Conservation (phyloP, 2,113 vertebrate genomes). For the Apteryx owenii region DNA sequence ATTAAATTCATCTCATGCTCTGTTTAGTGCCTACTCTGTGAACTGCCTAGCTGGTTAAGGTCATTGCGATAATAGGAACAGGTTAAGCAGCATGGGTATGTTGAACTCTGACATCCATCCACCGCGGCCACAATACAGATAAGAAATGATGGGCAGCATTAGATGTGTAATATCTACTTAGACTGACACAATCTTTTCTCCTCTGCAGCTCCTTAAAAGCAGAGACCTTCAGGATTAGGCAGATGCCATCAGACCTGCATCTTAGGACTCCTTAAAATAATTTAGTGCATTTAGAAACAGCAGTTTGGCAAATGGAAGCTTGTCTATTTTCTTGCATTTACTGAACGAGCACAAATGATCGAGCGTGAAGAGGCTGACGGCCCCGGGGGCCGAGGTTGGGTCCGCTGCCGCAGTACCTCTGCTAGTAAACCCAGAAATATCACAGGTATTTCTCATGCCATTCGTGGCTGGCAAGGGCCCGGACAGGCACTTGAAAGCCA, state of each 20-base stretch:
- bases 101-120: constrained; percentile 27
- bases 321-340: not conserved
- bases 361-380: not conserved
- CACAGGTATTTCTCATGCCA: accelerated
- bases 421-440: not conserved
- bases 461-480: not conserved
- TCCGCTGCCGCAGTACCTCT: not conserved
- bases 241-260: not conserved
- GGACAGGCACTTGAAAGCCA: not conserved
- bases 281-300: not conserved
- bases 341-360: not conserved
- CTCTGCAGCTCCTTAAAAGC: not conserved
- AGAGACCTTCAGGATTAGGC: not conserved
- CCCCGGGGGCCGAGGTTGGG: accelerated
- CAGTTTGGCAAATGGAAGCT: not conserved
- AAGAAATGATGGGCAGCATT: not conserved
- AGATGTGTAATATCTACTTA: not conserved
- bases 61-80: constrained; percentile 26
- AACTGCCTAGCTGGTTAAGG: constrained; percentile 52
- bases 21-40: constrained; percentile 43
- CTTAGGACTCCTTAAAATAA: not conserved
- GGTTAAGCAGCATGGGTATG: constrained; percentile 53
- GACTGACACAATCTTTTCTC: accelerated
- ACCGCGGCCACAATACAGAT: not conserved
- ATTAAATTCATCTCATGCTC: constrained; percentile 57